Conservation (phyloP, 2,888 invertebrate genomes). For the Mayetiola destructor region DNA sequence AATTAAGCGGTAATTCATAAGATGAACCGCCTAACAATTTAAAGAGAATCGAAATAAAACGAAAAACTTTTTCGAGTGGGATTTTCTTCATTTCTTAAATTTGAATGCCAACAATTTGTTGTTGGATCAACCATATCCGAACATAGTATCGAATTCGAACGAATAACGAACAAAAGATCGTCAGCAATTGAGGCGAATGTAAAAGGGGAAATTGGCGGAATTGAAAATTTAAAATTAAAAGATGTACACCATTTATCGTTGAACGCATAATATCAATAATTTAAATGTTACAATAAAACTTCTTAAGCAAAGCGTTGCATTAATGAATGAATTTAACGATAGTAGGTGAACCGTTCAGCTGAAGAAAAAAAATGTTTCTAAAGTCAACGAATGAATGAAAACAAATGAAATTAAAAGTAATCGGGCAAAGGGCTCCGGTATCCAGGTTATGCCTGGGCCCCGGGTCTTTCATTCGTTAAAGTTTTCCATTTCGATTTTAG, state of each 20-base stretch:
- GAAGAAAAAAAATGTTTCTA: neutral
- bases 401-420: neutral
- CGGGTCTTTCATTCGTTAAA: neutral
- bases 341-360: neutral
- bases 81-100: no score
- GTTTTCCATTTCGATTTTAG: slow-evolving; percentile 1
- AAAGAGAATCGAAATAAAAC: neutral
- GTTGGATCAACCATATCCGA: no score
- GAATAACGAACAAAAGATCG: no score
- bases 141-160: neutral
- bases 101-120: no score
- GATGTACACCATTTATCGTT: neutral
- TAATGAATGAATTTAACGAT: neutral
- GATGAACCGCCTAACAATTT: no score
- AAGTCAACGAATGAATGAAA: neutral
- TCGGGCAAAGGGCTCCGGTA: neutral
- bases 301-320: neutral
- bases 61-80: no score
- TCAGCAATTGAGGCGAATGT: no score
- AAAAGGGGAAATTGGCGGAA: no score
- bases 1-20: slow-evolving; percentile 9
- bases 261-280: slow-evolving; percentile 8
- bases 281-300: neutral
- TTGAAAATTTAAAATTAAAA: no score
- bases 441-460: no score